Conservation (phyloP, 2,797 vertebrate genomes). For the Typhlichthys subterraneus region DNA sequence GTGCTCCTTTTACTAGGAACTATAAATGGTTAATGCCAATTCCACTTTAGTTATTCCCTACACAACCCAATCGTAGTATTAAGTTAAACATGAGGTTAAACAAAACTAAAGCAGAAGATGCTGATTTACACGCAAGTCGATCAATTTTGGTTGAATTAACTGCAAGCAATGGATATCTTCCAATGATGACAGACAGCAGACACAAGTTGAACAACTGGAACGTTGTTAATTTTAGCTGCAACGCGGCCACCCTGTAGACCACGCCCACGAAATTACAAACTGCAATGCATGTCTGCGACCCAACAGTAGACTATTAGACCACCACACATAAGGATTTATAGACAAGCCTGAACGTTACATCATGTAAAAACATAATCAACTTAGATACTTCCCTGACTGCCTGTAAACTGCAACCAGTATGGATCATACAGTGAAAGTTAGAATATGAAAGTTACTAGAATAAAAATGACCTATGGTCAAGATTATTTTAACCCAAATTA, state of each 20-base stretch:
- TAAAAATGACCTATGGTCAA: no score
- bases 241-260: conserved; percentile 37
- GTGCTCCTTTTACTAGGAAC: conserved; percentile 65
- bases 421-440: no score
- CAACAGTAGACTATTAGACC: no score
- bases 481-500: no score
- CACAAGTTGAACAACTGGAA: conserved; percentile 61
- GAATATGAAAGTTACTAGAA: no score
- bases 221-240: conserved; percentile 63
- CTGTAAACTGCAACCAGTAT: no score
- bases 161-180: conserved; percentile 7
- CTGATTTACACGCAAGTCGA: background rate
- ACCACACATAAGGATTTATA: no score
- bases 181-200: conserved; percentile 58
- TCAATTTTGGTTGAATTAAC: background rate
- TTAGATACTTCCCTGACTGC: no score
- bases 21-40: conserved; percentile 73
- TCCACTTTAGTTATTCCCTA: background rate
- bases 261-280: conserved; percentile 4
- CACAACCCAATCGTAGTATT: background rate
- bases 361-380: no score
- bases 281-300: no score
- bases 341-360: no score
- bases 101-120: background rate
- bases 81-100: background rate